Evolutionary conservation across 2,113 vertebrate genomes (phyloP), one percentile per base, ranked within the genome.

Genomic region (Vimba vimba): DNA sequence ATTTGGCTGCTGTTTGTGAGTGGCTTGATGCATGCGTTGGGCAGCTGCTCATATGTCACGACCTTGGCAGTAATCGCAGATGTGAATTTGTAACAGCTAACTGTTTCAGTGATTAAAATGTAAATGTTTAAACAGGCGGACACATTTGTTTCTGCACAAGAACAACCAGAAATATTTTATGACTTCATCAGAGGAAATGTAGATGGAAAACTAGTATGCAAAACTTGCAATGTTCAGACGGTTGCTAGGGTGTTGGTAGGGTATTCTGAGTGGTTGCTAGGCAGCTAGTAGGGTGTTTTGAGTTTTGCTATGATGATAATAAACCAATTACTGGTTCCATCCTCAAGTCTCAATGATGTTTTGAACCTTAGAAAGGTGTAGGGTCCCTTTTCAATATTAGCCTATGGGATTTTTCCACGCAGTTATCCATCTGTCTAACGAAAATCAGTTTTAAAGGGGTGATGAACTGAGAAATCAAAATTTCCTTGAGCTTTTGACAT

Each of bases 81-180:
- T 86, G 85, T 84, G 76, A 86, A 81, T 59, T 52, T 81, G 69
- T 43, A 86, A 71, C 39, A 13, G 78, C 39, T 80, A 80, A 81
- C 43, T 47, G 79, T 81, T 62, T 86, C 55, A 2, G 66, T 68
- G 59, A 84, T 80, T 64, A 27, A 79, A 75, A 45, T 73, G 25
- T 21, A 12, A 64, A 59, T 86, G 74, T 88, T 84, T 87, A 74
- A 81, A 75, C 39, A 27, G n/a, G 27, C 5, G 6, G 27, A 15
- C 12, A n/a, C 4, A 11, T 79, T 74, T 73, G 59, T 69, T 87
- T 74, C 4, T 21, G 25, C 17, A 4, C 21, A 33, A 69, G 3
- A 77, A 55, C 17, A 23, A 69, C 30, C 47, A 57, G 13, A 45
- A 27, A 47, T 2, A 36, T 43, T 79, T 79, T n/a, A 79, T 59